Evolutionary conservation across 2,797 vertebrate genomes (phyloP).

Genomic region (Pseudotriccus pelzelni): DNA sequence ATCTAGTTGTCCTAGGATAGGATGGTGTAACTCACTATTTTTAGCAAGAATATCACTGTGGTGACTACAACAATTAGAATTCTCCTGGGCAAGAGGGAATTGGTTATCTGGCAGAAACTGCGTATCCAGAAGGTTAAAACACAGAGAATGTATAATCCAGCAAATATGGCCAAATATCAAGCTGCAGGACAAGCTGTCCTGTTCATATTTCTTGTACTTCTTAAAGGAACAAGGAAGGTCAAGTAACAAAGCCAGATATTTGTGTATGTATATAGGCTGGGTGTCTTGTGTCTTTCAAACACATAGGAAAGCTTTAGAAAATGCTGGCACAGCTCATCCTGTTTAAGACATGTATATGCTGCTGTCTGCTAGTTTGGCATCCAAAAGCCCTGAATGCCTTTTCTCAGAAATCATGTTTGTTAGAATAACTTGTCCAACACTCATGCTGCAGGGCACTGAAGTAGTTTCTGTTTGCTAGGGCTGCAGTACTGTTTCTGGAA

Average conservation of each 20-base stretch:
- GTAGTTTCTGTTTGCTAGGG: neutral
- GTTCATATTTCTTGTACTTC: neutral
- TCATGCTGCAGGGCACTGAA: neutral
- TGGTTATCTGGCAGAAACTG: neutral
- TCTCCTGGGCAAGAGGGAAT: neutral
- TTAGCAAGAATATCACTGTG: neutral
- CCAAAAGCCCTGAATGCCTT: neutral
- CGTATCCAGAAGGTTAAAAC: neutral
- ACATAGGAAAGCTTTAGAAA: neutral
- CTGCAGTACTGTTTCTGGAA: neutral
- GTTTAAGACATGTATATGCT: neutral
- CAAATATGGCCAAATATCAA: neutral
- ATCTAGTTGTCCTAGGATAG: neutral
- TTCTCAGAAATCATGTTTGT: neutral
- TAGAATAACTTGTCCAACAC: neutral
- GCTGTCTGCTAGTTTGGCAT: neutral
- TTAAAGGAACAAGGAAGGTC: neutral
- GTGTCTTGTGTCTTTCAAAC: neutral
- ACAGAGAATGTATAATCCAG: neutral
- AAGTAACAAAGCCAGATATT: neutral
- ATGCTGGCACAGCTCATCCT: neutral
- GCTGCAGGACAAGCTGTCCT: neutral
- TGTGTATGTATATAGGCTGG: neutral
- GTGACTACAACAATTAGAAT: neutral
- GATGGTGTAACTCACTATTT: neutral